These are phyloP conservation scores for Lineus longissimus DNA, from an alignment of 1,140 invertebrate genomes.

Conservation along the genomic window DNA sequence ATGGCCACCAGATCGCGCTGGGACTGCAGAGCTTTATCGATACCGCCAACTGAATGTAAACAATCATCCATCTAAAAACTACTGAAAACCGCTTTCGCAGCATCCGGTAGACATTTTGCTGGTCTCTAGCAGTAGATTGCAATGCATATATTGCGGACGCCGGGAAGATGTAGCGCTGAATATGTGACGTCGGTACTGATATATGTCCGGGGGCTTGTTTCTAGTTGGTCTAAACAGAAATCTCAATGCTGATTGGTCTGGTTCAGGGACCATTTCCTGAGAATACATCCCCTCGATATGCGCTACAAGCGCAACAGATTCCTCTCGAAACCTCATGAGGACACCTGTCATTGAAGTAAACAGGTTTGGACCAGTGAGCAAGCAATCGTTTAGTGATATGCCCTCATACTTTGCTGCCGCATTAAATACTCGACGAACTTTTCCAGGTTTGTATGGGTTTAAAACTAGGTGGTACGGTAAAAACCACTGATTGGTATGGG, in stretches of 20 bases:
- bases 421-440: slow-evolving; percentile 26
- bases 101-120: not conserved
- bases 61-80: slow-evolving; percentile 25
- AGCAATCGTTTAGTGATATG: slow-evolving; percentile 28
- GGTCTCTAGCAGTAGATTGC: slow-evolving; percentile 14
- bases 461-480: slow-evolving; percentile 24
- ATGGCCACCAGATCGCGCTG: too few species aligned
- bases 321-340: slow-evolving; percentile 25
- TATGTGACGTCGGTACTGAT: slow-evolving; percentile 19
- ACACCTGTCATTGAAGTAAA: slow-evolving; percentile 35
- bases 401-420: slow-evolving; percentile 20
- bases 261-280: slow-evolving; percentile 14
- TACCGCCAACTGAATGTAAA: slow-evolving; percentile 7
- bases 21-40: slow-evolving; percentile 8
- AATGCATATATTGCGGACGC: slow-evolving; percentile 18
- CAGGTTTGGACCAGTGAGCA: slow-evolving; percentile 41
- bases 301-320: slow-evolving; percentile 23
- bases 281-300: slow-evolving; percentile 27
- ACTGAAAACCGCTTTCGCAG: slow-evolving; percentile 8
- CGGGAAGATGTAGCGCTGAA: slow-evolving; percentile 25
- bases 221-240: slow-evolving; percentile 21
- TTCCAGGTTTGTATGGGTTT: slow-evolving; percentile 21
- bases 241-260: slow-evolving; percentile 14
- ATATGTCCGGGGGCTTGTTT: slow-evolving; percentile 6
- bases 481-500: slow-evolving; percentile 16